phyloP scores from a whole-genome alignment of 2,888 invertebrate genomes.

The Byasa hedistus region DNA sequence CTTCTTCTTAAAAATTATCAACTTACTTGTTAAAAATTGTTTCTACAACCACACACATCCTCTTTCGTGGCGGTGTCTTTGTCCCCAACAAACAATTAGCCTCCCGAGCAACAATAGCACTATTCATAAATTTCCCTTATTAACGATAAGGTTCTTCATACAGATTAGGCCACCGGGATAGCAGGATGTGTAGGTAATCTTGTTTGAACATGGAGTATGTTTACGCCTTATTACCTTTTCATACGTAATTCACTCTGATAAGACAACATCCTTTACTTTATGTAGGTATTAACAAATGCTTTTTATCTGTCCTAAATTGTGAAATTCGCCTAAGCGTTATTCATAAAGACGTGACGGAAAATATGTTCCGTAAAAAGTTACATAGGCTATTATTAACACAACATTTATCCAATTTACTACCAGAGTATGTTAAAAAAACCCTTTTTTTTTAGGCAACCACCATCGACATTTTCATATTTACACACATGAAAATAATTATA shows the following conservation, averaged over 20 bases:
- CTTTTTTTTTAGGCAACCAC: too few species aligned
- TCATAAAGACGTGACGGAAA: neutral
- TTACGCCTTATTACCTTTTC: slow-evolving; percentile 54
- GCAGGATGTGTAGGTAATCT: slow-evolving; percentile 76
- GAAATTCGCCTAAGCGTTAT: slow-evolving; percentile 6
- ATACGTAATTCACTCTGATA: slow-evolving; percentile 37
- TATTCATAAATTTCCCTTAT: slow-evolving; percentile 70
- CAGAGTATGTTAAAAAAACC: too few species aligned
- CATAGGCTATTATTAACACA: neutral
- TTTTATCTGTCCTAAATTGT: slow-evolving; percentile 26
- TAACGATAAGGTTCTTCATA: slow-evolving; percentile 57
- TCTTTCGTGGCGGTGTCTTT: slow-evolving; percentile 52
- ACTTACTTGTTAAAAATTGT: slow-evolving; percentile 13
- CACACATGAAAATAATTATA: too few species aligned
- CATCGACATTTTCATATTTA: too few species aligned
- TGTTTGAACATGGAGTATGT: slow-evolving; percentile 58
- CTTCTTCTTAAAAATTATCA: too few species aligned
- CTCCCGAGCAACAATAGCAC: slow-evolving; percentile 45
- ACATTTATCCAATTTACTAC: neutral
- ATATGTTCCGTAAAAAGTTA: neutral
- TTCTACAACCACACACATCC: slow-evolving; percentile 29
- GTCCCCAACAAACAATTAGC: slow-evolving; percentile 49
- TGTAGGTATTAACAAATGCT: slow-evolving; percentile 25
- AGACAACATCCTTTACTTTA: slow-evolving; percentile 28
- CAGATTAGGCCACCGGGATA: slow-evolving; percentile 72